phyloP scores from a whole-genome alignment of 2,113 vertebrate genomes.

The Bombycilla garrulus region DNA sequence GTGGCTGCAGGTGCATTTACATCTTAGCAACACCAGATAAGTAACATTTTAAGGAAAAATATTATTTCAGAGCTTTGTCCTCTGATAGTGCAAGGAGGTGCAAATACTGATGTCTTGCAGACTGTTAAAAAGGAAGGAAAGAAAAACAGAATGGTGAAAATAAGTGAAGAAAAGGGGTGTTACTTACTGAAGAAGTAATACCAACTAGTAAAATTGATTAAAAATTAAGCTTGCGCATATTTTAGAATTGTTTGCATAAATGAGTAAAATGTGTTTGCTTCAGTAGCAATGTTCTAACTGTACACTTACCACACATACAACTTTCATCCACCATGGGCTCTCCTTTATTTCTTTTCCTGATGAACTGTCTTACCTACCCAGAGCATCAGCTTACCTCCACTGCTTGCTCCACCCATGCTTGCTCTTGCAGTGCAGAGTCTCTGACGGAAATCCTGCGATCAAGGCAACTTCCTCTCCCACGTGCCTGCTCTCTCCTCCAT shows the following conservation, averaged over 20 bases:
- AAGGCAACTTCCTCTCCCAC: conserved; percentile 30
- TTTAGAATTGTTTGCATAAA: too few relatives aligned
- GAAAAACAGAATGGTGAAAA: not conserved
- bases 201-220: not conserved
- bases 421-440: not conserved
- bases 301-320: not conserved
- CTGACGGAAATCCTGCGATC: conserved; percentile 44
- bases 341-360: not conserved
- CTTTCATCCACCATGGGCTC: not conserved
- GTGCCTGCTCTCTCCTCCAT: not conserved
- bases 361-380: not conserved
- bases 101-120: not conserved
- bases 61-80: not conserved
- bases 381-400: not conserved
- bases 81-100: not conserved
- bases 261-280: not conserved
- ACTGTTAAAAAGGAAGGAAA: not conserved
- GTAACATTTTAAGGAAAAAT: not conserved
- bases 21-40: not conserved
- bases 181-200: not conserved
- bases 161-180: not conserved
- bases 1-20: not conserved
- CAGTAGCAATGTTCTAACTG: not conserved
- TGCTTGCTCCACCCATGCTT: not conserved
- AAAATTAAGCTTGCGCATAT: not conserved